Percentiles rank a stretch among this genome's conserved stretches.
These are phyloP conservation scores for Sciaenops ocellatus DNA, from an alignment of 2,797 vertebrate species.

Conservation along the genomic window DNA sequence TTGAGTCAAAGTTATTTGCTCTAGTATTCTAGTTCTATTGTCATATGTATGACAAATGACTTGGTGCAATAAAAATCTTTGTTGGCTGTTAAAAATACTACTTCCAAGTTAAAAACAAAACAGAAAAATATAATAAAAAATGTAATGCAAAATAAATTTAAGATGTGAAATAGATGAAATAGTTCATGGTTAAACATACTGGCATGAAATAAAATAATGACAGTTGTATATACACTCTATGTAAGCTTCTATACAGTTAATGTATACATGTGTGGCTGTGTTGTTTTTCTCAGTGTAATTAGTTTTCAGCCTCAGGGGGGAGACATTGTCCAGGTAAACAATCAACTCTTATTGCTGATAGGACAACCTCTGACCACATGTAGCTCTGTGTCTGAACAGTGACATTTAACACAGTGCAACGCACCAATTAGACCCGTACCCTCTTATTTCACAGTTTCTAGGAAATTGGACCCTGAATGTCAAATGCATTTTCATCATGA, in stretches of 20 bases:
- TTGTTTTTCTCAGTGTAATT: not conserved
- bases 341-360: not conserved
- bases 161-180: too few species aligned
- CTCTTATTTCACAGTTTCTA: slow-evolving; percentile 23
- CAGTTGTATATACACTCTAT: too few species aligned
- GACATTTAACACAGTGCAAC: slow-evolving; percentile 50
- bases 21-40: not conserved
- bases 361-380: not conserved
- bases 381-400: not conserved
- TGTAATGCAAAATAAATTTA: too few species aligned
- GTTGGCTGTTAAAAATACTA: not conserved
- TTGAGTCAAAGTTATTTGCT: too few species aligned
- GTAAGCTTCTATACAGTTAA: too few species aligned
- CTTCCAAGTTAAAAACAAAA: too few species aligned
- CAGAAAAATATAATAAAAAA: not conserved
- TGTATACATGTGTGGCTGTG: not conserved
- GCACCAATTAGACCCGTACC: slow-evolving; percentile 30
- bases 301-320: slow-evolving; percentile 55
- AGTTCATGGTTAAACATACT: too few species aligned
- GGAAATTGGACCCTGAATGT: slow-evolving; percentile 41
- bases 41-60: not conserved
- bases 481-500: slow-evolving; percentile 50
- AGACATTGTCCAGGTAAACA: slow-evolving; percentile 55
- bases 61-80: too few species aligned
- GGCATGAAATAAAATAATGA: not conserved